Percentiles rank a stretch among this genome's conserved stretches.
These are phyloP conservation scores for Sepiola atlantica DNA, from an alignment of 2,888 invertebrate species.

Conservation along the genomic window DNA sequence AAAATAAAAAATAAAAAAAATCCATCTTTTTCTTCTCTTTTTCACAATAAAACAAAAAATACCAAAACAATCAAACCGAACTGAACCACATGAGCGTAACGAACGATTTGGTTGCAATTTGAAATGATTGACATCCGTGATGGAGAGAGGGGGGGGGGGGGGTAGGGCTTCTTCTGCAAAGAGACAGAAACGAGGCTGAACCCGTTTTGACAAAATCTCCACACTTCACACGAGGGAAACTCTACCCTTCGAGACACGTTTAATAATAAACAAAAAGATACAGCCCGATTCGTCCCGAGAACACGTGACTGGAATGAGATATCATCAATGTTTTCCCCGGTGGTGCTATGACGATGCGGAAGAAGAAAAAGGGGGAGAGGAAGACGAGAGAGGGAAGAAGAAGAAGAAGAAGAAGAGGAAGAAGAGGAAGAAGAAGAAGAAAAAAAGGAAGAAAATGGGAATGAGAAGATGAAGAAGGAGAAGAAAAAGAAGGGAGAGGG, in stretches of 20 bases:
- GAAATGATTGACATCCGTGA: background rate
- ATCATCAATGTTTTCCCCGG: background rate
- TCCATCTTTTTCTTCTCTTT: too few relatives aligned
- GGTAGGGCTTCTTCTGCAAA: background rate
- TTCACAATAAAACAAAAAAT: too few relatives aligned
- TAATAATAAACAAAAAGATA: background rate
- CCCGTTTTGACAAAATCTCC: background rate
- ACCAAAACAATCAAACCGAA: too few relatives aligned
- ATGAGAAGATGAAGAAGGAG: background rate
- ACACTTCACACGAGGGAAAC: background rate
- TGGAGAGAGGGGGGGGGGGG: too few relatives aligned
- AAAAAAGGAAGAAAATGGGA: background rate
- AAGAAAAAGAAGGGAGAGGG: background rate
- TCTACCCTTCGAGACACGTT: background rate
- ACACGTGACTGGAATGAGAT: background rate
- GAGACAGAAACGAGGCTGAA: background rate
- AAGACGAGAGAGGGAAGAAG: slow-evolving; percentile 1
- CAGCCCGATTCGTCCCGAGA: background rate
- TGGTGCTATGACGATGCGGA: background rate
- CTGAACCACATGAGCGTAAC: background rate
- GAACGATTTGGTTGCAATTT: background rate
- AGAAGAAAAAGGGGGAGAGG: background rate
- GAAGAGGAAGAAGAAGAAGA: slow-evolving; percentile 8
- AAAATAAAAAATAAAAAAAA: too few relatives aligned
- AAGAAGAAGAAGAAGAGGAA: background rate